Base-by-base conservation (phyloP, 2,113 vertebrate genomes). In the Trematomus loennbergii region DNA sequence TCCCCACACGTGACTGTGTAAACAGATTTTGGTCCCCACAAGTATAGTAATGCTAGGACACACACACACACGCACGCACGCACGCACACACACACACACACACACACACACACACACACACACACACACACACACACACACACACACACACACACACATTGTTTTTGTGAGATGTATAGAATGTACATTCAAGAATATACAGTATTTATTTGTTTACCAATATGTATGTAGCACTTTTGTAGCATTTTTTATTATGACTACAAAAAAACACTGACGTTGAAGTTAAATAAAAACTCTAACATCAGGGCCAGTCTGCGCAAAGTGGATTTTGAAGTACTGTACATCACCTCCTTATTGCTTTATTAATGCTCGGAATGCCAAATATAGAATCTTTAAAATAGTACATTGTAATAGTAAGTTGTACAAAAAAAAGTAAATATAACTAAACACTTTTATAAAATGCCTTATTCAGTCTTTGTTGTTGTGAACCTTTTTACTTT, bases 181-280 rank as follows among this genome's bases (percentile, higher is more conserved):
- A 73, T 65, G 11, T 15, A 69, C 49, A 29, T 46, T 88, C 73
- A 85, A 85, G 67, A 58, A 66, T 75, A 40, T 22, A 57, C n/a
- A 29, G 12, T 11, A 63, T 75, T 80, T 53, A 18, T 75, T 82
- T 68, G 61, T 77, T 72, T 55, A 62, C 45, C 18, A 65, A 33
- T 48, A 64, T 79, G 71, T 46, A 57, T 74, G 36, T 49, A 60
- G 72, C 74, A 71, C 53, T 79, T n/a, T n/a, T n/a, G n/a, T n/a
- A n/a, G n/a, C 57, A 61, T 4, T 29, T 4, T 29, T 29, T 12
- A 61, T 36, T 40, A 13, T 53, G n/a, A 33, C 16, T 58, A 57
- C n/a, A 59, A 78, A 63, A 61, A 65, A 79, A 76, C 13, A 36
- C 40, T 11, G 18, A 58, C 46, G 54, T 72, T 36, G 61, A 63